These are phyloP conservation scores for Lathronympha strigana DNA, from an alignment of 2,888 invertebrate genomes.

Conservation along the genomic window DNA sequence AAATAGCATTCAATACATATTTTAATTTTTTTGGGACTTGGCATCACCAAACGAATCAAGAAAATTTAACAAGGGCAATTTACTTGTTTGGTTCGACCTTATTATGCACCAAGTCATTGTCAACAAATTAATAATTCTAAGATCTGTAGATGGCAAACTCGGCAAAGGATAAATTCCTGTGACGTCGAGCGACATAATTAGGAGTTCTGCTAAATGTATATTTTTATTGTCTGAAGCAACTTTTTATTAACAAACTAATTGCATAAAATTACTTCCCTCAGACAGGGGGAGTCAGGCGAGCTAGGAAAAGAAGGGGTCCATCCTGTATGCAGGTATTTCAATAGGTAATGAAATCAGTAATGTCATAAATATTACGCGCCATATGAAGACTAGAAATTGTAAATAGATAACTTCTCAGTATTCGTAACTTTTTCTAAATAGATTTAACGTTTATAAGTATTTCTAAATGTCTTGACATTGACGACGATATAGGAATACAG, in stretches of 20 bases:
- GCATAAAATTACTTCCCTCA: neutral
- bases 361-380: neutral
- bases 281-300: neutral
- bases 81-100: too few relatives aligned
- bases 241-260: neutral
- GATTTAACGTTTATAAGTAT: slow-evolving; percentile 2
- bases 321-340: too few relatives aligned
- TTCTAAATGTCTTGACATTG: slow-evolving; percentile 13
- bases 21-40: too few relatives aligned
- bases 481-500: slow-evolving; percentile 29
- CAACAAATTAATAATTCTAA: neutral
- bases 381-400: neutral
- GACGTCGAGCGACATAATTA: neutral
- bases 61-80: too few relatives aligned
- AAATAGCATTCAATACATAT: too few relatives aligned
- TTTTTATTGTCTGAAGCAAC: too few relatives aligned
- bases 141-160: neutral
- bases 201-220: neutral
- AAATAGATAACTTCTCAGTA: neutral
- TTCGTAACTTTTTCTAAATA: neutral
- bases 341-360: neutral
- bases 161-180: neutral
- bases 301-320: neutral
- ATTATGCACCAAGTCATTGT: neutral
- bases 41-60: too few relatives aligned